Conservation (phyloP, 2,888 invertebrate genomes). For the Shargacucullia verbasci region DNA sequence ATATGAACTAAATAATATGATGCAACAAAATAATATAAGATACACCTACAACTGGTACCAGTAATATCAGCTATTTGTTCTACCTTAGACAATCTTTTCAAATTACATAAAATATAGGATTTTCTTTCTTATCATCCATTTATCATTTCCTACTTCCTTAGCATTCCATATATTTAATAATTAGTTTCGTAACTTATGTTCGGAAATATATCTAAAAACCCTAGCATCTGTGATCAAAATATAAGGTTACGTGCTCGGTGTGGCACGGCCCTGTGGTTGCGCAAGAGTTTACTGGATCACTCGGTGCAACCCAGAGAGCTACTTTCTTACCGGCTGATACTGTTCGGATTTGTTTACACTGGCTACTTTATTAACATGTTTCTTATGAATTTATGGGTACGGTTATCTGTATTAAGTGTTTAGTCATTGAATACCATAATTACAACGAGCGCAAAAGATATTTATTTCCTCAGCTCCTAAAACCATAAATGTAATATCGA, state of each 20-base stretch:
- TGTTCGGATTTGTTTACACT: slow-evolving; percentile 69
- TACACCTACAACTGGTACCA: no score
- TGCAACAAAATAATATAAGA: no score
- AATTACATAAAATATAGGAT: no score
- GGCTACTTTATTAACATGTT: slow-evolving; percentile 47
- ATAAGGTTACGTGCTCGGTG: slow-evolving; percentile 54
- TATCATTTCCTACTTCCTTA: background rate
- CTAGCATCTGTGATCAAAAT: slow-evolving; percentile 3
- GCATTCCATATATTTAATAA: background rate
- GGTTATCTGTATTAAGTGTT: no score
- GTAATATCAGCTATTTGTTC: no score
- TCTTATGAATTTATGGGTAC: background rate
- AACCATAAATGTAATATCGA: no score
- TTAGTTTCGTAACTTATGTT: background rate
- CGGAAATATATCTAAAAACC: background rate
- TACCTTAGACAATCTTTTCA: no score
- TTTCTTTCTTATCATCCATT: background rate
- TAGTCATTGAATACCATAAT: no score
- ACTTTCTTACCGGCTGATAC: slow-evolving; percentile 80
- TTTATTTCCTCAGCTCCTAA: no score
- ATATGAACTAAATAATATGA: no score
- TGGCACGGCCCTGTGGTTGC: slow-evolving; percentile 65
- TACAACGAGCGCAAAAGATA: no score
- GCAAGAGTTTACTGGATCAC: slow-evolving; percentile 85
- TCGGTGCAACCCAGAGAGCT: slow-evolving; percentile 80